These are phyloP conservation scores for Ashinkailepas kermadecensis DNA, from an alignment of 2,888 invertebrate species.

Conservation along the genomic window DNA sequence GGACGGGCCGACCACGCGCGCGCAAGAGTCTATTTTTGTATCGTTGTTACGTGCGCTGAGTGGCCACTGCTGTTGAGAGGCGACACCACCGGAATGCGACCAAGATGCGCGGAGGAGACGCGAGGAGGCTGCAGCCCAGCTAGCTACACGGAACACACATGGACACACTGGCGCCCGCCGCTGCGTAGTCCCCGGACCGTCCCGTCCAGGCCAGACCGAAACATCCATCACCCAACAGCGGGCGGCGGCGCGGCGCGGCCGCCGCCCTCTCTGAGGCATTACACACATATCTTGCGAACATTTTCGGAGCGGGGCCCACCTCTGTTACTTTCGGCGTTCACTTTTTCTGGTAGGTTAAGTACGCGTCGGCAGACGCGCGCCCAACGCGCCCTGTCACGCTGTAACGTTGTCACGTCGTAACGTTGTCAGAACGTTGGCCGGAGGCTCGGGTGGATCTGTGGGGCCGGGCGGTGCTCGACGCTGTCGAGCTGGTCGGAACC, in stretches of 20 bases:
- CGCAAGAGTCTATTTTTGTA: constrained; percentile 15
- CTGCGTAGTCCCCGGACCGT: too few species aligned
- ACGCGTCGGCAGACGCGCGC: not conserved
- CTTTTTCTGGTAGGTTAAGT: constrained; percentile 15
- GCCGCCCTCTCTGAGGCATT: not conserved
- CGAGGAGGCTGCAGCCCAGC: constrained; percentile 1
- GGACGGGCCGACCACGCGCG: not conserved
- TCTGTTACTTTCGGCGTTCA: not conserved
- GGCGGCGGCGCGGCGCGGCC: not conserved
- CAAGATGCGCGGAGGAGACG: not conserved
- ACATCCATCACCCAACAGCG: not conserved
- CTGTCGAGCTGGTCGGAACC: not conserved
- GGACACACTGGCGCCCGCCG: not conserved
- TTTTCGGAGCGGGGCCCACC: constrained; percentile 12
- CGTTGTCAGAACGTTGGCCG: too few species aligned
- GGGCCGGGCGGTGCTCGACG: not conserved
- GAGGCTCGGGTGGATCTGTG: too few species aligned
- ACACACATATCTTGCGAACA: not conserved
- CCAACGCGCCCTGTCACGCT: too few species aligned
- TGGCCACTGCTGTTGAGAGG: not conserved
- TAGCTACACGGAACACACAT: not conserved
- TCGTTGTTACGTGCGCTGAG: constrained; percentile 3
- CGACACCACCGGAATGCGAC: not conserved
- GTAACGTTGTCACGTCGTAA: too few species aligned
- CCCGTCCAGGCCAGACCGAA: not conserved